Evolutionary conservation across 2,113 vertebrate genomes (phyloP).

Genomic region (Polypterus bichir): DNA sequence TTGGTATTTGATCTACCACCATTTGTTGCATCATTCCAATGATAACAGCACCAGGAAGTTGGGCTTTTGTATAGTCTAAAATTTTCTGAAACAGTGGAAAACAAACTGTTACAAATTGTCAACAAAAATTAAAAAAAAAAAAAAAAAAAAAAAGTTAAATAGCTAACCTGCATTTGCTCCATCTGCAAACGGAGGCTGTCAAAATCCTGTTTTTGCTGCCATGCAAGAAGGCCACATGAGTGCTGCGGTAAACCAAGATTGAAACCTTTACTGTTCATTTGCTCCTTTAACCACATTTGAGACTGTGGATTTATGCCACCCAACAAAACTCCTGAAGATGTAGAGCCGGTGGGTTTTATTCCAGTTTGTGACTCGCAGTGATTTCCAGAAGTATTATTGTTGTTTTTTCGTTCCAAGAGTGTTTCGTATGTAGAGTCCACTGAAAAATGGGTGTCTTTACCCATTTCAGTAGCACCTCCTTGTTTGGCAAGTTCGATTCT

Average conservation of each 20-base stretch:
- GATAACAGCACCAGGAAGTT: too few relatives aligned
- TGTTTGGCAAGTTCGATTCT: constrained; percentile 48
- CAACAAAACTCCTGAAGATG: constrained; percentile 28
- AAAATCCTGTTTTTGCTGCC: constrained; percentile 72
- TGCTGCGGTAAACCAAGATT: constrained; percentile 46
- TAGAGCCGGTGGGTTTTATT: too few relatives aligned
- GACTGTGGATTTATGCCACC: constrained; percentile 40
- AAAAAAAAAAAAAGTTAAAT: too few relatives aligned
- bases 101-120: too few relatives aligned
- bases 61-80: too few relatives aligned
- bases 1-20: too few relatives aligned
- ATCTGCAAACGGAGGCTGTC: constrained; percentile 71
- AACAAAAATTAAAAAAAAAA: too few relatives aligned
- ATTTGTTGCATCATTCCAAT: too few relatives aligned
- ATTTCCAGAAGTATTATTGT: constrained; percentile 28
- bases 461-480: constrained; percentile 36
- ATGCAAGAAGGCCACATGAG: constrained; percentile 59
- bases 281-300: constrained; percentile 52
- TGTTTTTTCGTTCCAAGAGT: constrained; percentile 59
- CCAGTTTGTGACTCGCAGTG: constrained; percentile 41
- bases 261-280: constrained; percentile 41
- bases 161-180: constrained; percentile 85
- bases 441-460: constrained; percentile 48
- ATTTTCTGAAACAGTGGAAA: too few relatives aligned
- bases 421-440: constrained; percentile 53